Evolutionary conservation across 2,888 invertebrate genomes (phyloP).

Genomic region (Empis livida): DNA sequence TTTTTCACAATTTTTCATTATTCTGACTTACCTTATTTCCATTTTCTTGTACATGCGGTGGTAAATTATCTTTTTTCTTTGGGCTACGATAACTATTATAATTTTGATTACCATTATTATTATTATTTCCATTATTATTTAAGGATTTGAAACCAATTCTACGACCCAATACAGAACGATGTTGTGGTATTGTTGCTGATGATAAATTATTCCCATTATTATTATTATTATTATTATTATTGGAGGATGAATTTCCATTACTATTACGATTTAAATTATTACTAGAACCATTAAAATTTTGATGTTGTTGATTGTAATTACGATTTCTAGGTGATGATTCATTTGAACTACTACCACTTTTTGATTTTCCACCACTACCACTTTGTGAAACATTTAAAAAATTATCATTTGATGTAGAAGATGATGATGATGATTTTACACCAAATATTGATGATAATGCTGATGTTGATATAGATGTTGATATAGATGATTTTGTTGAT

Average conservation of each 20-base stretch:
- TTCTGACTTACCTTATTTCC: conserved; percentile 10
- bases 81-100: conserved; percentile 3
- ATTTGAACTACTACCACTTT: background rate
- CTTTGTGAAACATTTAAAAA: background rate
- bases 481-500: background rate
- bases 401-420: background rate
- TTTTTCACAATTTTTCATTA: background rate
- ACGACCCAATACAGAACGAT: conserved; percentile 9
- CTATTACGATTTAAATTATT: conserved; percentile 2
- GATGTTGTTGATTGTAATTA: conserved; percentile 1
- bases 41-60: conserved; percentile 12
- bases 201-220: background rate
- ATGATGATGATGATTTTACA: background rate
- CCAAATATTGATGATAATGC: conserved; percentile 1
- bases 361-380: background rate
- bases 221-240: background rate
- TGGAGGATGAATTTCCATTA: background rate
- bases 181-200: conserved; percentile 9
- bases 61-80: conserved; percentile 7
- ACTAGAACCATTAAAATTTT: conserved; percentile 4
- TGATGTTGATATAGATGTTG: conserved; percentile 3
- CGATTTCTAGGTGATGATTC: background rate
- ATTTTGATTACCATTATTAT: background rate
- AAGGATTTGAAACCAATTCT: conserved; percentile 11
- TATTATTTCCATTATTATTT: background rate